Base-by-base conservation (phyloP, 2,888 invertebrate genomes). In the Galeruca laticollis region DNA sequence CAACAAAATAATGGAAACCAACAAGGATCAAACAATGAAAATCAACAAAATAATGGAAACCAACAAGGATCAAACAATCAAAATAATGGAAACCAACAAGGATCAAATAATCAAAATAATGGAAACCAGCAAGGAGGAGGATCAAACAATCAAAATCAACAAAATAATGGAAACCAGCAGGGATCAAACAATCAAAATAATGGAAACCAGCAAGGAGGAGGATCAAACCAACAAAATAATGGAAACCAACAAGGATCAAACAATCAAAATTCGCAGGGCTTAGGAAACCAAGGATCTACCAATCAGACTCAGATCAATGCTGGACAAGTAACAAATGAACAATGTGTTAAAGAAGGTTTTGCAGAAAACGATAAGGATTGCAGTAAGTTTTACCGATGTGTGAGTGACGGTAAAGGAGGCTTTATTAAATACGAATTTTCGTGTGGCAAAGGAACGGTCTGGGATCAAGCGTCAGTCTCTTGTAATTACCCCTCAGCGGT, bases 331-430 rank as follows among this genome's bases (percentile, higher is more conserved):
- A 35, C 37, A 20, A 68, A 69, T 65, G 68, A 64, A 26, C 54
- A 81, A 60, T 93, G 93, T 80, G 85, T 83, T n/a, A 82, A 86
- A 73, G 91, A 92, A 82, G 94, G 94, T 60, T 94, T 92, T 82
- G 88, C 91, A 79, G 89, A 90, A 11, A 90, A 94, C 83, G 86
- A 88, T 49, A 85, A 86, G 52, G 88, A 94, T 79, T 94, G 94
- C 80, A 90, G 87, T 72, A 92, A 91, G 81, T 94, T 94, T 86
- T 93, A 92, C 81, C 88, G 93, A 73, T 94, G 94, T 83, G 92
- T 93, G 33, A 86, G 87, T 69, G 87, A 89, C 79, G 90, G 89
- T 0, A 85, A 87, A 15, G 89, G 88, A 71, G 87, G 87, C 1
- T 92, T 86, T 77, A 89, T 85, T 54, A 90, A 89, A 83, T 91